These are phyloP conservation scores for Allophyes oxyacanthae DNA, from an alignment of 2,888 invertebrate species.

Conservation along the genomic window DNA sequence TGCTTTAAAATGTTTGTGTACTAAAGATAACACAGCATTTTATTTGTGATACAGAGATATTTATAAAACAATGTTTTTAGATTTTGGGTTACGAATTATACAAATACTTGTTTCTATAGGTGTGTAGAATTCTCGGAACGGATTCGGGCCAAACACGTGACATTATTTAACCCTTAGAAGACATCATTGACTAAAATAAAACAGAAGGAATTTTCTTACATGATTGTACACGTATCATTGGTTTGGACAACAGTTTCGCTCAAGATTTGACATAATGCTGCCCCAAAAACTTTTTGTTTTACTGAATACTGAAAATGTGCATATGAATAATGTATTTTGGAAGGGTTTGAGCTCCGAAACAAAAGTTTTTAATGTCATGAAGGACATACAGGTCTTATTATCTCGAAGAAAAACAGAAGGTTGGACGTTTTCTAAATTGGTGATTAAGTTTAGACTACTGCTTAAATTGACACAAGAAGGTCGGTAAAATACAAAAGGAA, in stretches of 20 bases:
- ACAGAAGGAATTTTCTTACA: not conserved
- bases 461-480: not conserved
- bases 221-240: not conserved
- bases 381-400: constrained; percentile 36
- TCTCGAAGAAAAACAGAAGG: not conserved
- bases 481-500: constrained; percentile 24
- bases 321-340: constrained; percentile 53
- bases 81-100: constrained; percentile 1
- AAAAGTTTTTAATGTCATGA: constrained; percentile 39
- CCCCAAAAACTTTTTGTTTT: constrained; percentile 24
- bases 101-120: constrained; percentile 9
- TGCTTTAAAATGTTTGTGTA: constrained; percentile 18
- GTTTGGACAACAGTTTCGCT: constrained; percentile 15
- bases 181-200: constrained; percentile 12
- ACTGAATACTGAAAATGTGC: constrained; percentile 29
- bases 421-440: not conserved
- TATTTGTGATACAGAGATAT: constrained; percentile 23
- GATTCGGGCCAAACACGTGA: not conserved
- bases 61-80: constrained; percentile 34
- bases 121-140: constrained; percentile 17
- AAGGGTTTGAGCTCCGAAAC: constrained; percentile 41
- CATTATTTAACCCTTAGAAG: constrained; percentile 15
- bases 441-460: constrained; percentile 9
- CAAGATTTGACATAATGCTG: constrained; percentile 10
- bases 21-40: constrained; percentile 13